phyloP scores from a whole-genome alignment of 2,888 invertebrate genomes.

The Agrypnus murinus region DNA sequence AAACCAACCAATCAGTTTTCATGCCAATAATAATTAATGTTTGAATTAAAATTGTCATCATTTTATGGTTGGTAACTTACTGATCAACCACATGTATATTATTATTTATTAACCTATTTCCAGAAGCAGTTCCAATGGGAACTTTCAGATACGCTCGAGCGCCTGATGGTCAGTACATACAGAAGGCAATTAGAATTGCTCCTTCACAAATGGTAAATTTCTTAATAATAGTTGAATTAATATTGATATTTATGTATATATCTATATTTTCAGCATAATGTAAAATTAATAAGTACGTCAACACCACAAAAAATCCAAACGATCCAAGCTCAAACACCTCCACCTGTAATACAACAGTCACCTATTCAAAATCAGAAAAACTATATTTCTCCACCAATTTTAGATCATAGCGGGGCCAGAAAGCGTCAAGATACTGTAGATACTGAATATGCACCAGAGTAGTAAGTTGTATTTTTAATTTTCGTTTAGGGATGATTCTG shows the following conservation, averaged over 20 bases:
- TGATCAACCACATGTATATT: background rate
- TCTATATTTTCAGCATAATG: constrained; percentile 63
- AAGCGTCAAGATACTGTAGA: constrained; percentile 76
- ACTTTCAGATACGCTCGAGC: constrained; percentile 73
- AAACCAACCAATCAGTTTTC: no score
- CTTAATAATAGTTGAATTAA: constrained; percentile 18
- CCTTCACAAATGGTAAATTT: constrained; percentile 73
- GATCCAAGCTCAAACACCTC: constrained; percentile 59
- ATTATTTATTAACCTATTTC: constrained; percentile 46
- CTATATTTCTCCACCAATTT: constrained; percentile 75
- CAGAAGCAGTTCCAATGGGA: constrained; percentile 72
- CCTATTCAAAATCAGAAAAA: constrained; percentile 58
- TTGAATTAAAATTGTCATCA: background rate
- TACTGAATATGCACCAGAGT: constrained; percentile 75
- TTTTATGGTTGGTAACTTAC: background rate
- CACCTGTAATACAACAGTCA: constrained; percentile 63
- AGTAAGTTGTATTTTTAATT: constrained; percentile 67
- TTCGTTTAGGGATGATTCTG: background rate
- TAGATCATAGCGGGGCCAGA: constrained; percentile 75
- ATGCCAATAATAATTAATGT: background rate
- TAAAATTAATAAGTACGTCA: constrained; percentile 61
- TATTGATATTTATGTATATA: constrained; percentile 15
- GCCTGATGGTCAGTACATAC: constrained; percentile 70
- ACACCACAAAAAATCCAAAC: constrained; percentile 63
- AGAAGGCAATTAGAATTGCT: constrained; percentile 74